A percentile compares a stretch with the other conserved stretches of the same genome.
phyloP scores from a whole-genome alignment of 1,140 invertebrate genomes.

The Aphaenogaster rudis region DNA sequence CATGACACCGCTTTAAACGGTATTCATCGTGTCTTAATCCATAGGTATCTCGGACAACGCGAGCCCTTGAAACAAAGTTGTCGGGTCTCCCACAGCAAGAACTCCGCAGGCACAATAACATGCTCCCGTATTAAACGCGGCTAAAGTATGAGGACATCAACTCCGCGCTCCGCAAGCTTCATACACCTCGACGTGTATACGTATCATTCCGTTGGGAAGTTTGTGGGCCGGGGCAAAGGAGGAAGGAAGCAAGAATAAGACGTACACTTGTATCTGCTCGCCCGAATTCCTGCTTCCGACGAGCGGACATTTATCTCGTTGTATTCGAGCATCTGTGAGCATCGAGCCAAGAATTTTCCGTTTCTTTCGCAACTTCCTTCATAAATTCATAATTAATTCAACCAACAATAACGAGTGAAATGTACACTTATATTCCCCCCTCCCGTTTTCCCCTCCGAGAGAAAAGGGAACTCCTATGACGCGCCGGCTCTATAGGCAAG shows the following conservation, averaged over 20 bases:
- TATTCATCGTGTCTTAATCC: slow-evolving; percentile 65
- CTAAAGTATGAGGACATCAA: slow-evolving; percentile 59
- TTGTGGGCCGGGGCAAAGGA: slow-evolving; percentile 9
- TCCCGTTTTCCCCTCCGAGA: background rate
- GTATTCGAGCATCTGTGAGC: slow-evolving; percentile 13
- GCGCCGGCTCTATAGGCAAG: slow-evolving; percentile 41
- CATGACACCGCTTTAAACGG: slow-evolving; percentile 19
- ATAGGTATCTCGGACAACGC: slow-evolving; percentile 63
- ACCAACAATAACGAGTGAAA: slow-evolving; percentile 45
- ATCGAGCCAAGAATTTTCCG: slow-evolving; percentile 18
- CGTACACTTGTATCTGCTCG: slow-evolving; percentile 39
- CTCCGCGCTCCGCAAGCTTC: slow-evolving; percentile 63
- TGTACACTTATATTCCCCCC: slow-evolving; percentile 20
- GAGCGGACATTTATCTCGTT: slow-evolving; percentile 29
- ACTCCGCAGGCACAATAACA: slow-evolving; percentile 73
- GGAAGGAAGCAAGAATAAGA: slow-evolving; percentile 13
- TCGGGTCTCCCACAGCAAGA: slow-evolving; percentile 38
- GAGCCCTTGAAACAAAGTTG: slow-evolving; percentile 76
- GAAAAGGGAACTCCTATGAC: slow-evolving; percentile 6
- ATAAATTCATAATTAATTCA: slow-evolving; percentile 57
- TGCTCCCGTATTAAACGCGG: slow-evolving; percentile 68
- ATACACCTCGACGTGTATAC: slow-evolving; percentile 61
- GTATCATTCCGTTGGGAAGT: slow-evolving; percentile 64
- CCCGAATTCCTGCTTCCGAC: slow-evolving; percentile 39
- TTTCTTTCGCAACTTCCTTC: slow-evolving; percentile 53